Evolutionary conservation across 2,113 vertebrate species (phyloP).

Genomic region (Gavialis gangeticus): DNA sequence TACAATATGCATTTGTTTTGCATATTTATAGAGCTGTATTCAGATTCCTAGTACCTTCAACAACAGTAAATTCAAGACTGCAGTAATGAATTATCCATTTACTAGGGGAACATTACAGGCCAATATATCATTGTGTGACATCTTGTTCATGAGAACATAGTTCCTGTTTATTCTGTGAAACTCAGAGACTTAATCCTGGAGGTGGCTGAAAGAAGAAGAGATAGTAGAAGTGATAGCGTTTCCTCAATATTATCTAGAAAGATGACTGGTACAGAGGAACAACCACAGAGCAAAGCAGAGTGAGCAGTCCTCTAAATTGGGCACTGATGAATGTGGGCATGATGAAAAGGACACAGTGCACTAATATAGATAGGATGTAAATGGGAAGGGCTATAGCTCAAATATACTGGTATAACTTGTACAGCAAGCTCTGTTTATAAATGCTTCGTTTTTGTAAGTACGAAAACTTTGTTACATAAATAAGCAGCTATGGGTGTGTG

Average conservation of each 20-base stretch:
- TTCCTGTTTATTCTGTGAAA: not conserved
- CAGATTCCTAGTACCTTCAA: not conserved
- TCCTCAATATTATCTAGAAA: not conserved
- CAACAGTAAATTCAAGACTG: not conserved
- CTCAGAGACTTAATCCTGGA: not conserved
- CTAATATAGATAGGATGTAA: rapidly evolving
- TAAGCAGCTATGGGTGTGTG: not conserved
- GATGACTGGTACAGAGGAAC: not conserved
- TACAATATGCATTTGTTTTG: not conserved
- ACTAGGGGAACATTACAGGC: not conserved
- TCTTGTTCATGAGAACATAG: not conserved
- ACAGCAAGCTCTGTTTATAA: no score
- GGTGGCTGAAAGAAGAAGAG: not conserved
- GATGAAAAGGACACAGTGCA: not conserved
- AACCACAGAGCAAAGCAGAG: not conserved
- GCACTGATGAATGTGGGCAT: not conserved
- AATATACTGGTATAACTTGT: not conserved
- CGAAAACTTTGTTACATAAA: not conserved
- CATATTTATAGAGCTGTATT: not conserved
- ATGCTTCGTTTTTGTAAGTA: not conserved
- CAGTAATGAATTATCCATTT: not conserved
- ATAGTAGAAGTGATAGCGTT: not conserved
- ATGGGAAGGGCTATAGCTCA: not conserved
- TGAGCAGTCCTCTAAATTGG: not conserved
- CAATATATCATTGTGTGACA: not conserved